Conservation (phyloP, 2,113 vertebrate genomes). For the Cebidichthys violaceus region DNA sequence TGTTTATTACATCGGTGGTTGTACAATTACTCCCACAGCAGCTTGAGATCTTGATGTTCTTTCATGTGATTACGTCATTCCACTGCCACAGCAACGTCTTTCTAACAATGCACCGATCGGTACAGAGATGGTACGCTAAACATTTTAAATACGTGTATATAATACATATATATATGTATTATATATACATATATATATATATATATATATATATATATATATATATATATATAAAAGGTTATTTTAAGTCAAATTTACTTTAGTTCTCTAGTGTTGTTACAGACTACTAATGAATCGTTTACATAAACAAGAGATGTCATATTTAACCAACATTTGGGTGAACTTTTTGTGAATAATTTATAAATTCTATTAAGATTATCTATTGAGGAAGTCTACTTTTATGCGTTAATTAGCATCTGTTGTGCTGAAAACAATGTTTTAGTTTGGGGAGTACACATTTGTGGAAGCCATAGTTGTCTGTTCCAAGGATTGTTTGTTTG, state of each 20-base stretch:
- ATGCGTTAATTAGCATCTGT: constrained; percentile 4
- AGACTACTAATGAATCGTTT: constrained; percentile 33
- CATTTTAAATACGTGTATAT: too few species aligned
- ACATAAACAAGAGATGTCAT: constrained; percentile 40
- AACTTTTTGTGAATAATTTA: constrained; percentile 20
- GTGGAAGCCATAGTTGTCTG: constrained; percentile 37
- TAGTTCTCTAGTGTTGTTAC: constrained; percentile 37
- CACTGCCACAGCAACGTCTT: not conserved
- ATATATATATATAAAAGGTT: too few species aligned
- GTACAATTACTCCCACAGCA: constrained; percentile 38
- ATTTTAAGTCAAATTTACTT: constrained; percentile 42
- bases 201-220: too few species aligned
- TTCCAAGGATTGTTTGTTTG: constrained; percentile 7
- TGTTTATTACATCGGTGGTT: constrained; percentile 56
- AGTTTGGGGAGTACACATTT: not conserved
- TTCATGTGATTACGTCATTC: constrained; percentile 3
- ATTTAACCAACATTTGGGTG: constrained; percentile 30
- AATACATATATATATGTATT: too few species aligned
- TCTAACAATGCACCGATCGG: not conserved
- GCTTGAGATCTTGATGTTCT: constrained; percentile 30
- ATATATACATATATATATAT: too few species aligned
- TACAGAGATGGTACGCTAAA: constrained; percentile 12
- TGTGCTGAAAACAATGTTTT: constrained; percentile 30
- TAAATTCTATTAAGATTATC: not conserved
- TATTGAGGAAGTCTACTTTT: not conserved